These are phyloP conservation scores for Heteromurus nitidus DNA, from an alignment of 2,888 invertebrate species.

Conservation along the genomic window DNA sequence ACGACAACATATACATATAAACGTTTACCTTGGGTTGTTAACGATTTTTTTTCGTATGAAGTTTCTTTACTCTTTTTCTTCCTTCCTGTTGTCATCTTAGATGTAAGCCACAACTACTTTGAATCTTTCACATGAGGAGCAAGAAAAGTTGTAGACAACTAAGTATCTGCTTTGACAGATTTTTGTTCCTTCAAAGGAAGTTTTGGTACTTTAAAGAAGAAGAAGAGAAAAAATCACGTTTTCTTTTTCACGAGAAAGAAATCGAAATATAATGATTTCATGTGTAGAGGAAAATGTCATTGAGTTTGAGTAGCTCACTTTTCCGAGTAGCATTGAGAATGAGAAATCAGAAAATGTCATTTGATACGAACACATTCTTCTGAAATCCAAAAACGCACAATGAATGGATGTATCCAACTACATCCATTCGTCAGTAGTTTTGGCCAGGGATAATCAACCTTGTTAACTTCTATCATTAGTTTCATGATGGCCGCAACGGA, in stretches of 20 bases:
- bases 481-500: not conserved
- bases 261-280: constrained; percentile 18
- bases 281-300: not conserved
- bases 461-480: not conserved
- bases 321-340: too few species aligned
- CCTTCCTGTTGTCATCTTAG: not conserved
- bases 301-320: too few species aligned
- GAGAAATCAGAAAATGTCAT: not conserved
- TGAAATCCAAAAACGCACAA: too few species aligned
- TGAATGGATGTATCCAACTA: too few species aligned
- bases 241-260: not conserved
- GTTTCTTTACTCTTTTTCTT: not conserved
- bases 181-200: constrained; percentile 13
- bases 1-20: not conserved
- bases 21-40: not conserved
- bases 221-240: constrained; percentile 9
- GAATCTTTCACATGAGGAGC: constrained; percentile 3
- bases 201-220: constrained; percentile 8
- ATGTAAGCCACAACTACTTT: constrained; percentile 1
- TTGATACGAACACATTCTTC: too few species aligned
- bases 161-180: constrained; percentile 17
- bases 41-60: not conserved
- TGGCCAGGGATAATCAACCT: too few species aligned
- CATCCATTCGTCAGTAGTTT: too few species aligned
- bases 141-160: not conserved